Conservation (phyloP, 2,113 vertebrate species). For the Barnardius zonarius region DNA sequence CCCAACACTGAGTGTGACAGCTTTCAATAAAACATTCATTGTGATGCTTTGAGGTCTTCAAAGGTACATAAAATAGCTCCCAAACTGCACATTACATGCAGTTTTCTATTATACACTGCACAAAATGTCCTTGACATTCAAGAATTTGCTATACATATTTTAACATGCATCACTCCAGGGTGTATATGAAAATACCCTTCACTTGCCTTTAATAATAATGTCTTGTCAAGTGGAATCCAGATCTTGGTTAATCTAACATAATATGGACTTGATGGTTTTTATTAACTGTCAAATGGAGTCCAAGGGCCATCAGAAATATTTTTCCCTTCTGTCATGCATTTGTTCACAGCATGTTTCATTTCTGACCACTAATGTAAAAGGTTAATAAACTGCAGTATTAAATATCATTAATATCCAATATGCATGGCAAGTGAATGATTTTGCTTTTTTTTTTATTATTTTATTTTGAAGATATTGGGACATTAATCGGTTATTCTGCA, state of each 20-base stretch:
- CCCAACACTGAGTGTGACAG: conserved; percentile 33
- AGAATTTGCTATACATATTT: conserved; percentile 75
- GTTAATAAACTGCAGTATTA: conserved; percentile 74
- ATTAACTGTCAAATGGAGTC: conserved; percentile 78
- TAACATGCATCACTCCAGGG: conserved; percentile 79
- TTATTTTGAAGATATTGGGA: conserved; percentile 52
- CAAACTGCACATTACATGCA: conserved; percentile 75
- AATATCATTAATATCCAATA: conserved; percentile 71
- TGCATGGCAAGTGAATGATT: conserved; percentile 59
- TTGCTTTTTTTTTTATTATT: conserved; percentile 46
- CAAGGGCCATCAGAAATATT: conserved; percentile 67
- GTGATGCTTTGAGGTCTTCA: conserved; percentile 72
- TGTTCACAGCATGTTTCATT: conserved; percentile 64
- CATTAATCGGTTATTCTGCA: conserved; percentile 55
- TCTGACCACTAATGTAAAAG: conserved; percentile 75
- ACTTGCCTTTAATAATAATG: conserved; percentile 85
- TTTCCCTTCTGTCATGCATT: conserved; percentile 64
- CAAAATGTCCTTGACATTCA: conserved; percentile 84
- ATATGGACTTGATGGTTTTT: conserved; percentile 78
- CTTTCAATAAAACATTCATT: conserved; percentile 72
- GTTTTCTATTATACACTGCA: conserved; percentile 71
- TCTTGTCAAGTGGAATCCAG: conserved; percentile 80
- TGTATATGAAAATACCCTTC: conserved; percentile 81
- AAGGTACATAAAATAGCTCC: conserved; percentile 72
- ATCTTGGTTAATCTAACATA: conserved; percentile 80